Evolutionary conservation across 1,140 invertebrate genomes (phyloP), one percentile per base, ranked within the genome.

Genomic region (Leptestheria dahalacensis): DNA sequence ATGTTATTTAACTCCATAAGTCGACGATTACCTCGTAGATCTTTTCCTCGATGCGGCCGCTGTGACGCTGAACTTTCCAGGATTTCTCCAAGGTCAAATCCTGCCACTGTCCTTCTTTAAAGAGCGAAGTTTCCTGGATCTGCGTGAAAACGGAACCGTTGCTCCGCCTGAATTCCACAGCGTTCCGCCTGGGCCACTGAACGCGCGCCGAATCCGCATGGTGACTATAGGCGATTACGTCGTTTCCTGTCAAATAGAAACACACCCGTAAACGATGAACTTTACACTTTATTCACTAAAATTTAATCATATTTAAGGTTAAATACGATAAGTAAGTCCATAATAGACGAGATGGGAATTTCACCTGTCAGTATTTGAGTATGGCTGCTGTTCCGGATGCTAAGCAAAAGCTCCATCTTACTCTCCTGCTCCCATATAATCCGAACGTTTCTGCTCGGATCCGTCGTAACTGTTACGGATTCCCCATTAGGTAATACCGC

Each of bases 401-500:
- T 41, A 41, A 15, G 6, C 6, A 41, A 9, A 41, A 9, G 6
- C 33, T 9, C 15, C 15, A 41, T 41, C 33, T 9, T 41, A 41
- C 15, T 41, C 15, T 41, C 33, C 33, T 41, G 33, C 6, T 9
- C 15, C 33, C 33, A 41, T 6, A 9, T 41, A 15, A 41, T 41
- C 33, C 33, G 6, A 15, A 41, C 33, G 15, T 41, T 41, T 41
- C 15, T 41, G 6, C 15, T 41, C 6, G 33, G 6, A 15, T 41
- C 33, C 11, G 24, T 20, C 28, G 73, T 78, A 48, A 95, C 79
- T 59, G 83, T 79, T 15, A 92, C 79, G 58, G 83, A 84, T 74
- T 94, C 90, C 55, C 91, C 91, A 62, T 88, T 93, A 20, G 91
- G 89, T 65, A 93, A 77, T 50, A 90, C 86, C 24, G 90, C 83